Evolutionary conservation across 2,888 invertebrate species (phyloP).

Genomic region (Orthosia gracilis): DNA sequence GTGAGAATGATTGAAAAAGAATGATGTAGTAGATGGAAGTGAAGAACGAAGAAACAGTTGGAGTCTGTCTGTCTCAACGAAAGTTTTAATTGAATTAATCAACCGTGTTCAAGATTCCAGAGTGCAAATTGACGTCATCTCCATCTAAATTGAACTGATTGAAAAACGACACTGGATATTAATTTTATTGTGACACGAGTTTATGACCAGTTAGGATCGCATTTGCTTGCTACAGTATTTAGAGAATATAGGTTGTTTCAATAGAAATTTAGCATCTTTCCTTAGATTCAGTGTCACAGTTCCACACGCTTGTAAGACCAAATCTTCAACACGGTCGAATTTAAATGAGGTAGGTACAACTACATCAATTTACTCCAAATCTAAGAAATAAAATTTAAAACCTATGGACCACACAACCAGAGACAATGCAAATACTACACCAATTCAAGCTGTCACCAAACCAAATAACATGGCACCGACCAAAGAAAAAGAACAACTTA

Average conservation of each 20-base stretch:
- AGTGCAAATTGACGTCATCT: conserved; percentile 35
- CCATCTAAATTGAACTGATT: conserved; percentile 39
- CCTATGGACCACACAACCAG: conserved; percentile 35
- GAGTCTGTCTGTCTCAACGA: not conserved
- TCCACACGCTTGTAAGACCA: not conserved
- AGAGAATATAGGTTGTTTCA: not conserved
- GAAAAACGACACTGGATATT: conserved; percentile 20
- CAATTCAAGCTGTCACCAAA: conserved; percentile 14
- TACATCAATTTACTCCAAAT: not conserved
- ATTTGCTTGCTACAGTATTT: not conserved
- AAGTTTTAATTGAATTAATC: conserved; percentile 34
- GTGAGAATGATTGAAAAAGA: no score
- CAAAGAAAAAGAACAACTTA: conserved; percentile 20
- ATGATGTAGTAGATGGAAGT: no score
- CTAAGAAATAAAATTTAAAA: not conserved
- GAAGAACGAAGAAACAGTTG: not conserved
- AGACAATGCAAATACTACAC: not conserved
- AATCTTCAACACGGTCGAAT: not conserved
- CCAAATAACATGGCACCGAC: conserved; percentile 19
- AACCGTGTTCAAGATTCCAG: conserved; percentile 19
- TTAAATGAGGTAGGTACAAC: not conserved
- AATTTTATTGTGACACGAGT: not conserved
- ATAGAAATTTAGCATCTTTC: no score
- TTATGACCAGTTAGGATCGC: not conserved
- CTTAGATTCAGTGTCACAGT: not conserved